Evolutionary conservation across 2,113 vertebrate genomes (phyloP).

Genomic region (Thamnophis sirtalis): DNA sequence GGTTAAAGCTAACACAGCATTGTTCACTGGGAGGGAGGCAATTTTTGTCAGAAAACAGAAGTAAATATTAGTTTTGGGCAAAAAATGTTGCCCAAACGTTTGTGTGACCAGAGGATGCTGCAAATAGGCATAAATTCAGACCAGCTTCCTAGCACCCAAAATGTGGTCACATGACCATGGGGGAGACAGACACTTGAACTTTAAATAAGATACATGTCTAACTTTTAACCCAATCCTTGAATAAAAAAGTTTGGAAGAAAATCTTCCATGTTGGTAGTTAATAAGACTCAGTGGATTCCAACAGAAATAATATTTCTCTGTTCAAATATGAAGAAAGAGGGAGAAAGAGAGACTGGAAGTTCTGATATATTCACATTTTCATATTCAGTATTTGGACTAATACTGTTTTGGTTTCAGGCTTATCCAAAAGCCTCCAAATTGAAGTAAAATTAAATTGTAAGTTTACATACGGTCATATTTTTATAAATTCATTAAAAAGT

Average conservation of each 20-base stretch:
- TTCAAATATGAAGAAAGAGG: constrained; percentile 49
- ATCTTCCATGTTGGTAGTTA: constrained; percentile 55
- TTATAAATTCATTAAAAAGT: constrained; percentile 22
- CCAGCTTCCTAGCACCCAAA: too few species aligned
- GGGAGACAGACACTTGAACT: too few species aligned
- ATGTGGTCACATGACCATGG: too few species aligned
- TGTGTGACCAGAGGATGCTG: too few species aligned
- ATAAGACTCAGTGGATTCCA: constrained; percentile 48
- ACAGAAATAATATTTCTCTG: constrained; percentile 64
- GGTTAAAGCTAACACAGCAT: too few species aligned
- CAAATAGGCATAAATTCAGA: too few species aligned
- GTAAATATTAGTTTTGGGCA: too few species aligned
- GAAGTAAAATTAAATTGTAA: constrained; percentile 51
- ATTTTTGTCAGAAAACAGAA: too few species aligned
- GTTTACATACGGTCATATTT: constrained; percentile 29
- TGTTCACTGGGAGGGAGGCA: too few species aligned
- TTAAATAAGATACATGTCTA: constrained; percentile 24
- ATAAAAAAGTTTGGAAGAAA: constrained; percentile 47
- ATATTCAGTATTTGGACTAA: constrained; percentile 53
- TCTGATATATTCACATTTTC: constrained; percentile 38
- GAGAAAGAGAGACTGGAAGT: not conserved
- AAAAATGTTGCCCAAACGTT: too few species aligned
- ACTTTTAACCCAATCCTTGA: constrained; percentile 49
- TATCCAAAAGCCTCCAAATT: constrained; percentile 46
- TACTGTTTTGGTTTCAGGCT: constrained; percentile 59